Evolutionary conservation across 2,888 invertebrate species (phyloP).

Genomic region (Shargacucullia verbasci): DNA sequence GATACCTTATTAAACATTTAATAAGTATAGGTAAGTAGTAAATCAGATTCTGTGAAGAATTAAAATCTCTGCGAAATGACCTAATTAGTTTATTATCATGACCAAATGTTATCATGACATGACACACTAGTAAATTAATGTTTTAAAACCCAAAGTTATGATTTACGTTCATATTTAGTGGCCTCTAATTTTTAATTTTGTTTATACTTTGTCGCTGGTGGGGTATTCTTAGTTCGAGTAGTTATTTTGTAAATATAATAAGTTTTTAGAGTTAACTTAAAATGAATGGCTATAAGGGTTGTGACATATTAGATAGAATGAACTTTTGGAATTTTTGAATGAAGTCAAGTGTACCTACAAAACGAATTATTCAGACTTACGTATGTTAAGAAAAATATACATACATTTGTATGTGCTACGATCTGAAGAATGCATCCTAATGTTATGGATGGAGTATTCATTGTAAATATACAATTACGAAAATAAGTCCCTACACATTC

Average conservation of each 20-base stretch:
- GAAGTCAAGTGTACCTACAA: conserved; percentile 27
- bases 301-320: conserved; percentile 54
- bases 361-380: conserved; percentile 54
- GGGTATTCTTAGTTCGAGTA: conserved; percentile 14
- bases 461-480: conserved; percentile 37
- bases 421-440: conserved; percentile 48
- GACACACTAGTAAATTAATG: too few species aligned
- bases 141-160: too few species aligned
- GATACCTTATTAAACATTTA: too few species aligned
- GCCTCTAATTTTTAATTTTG: neutral
- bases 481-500: conserved; percentile 9
- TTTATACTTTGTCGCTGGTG: conserved; percentile 12
- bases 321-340: conserved; percentile 36
- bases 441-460: conserved; percentile 11
- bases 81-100: too few species aligned
- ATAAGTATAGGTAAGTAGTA: too few species aligned
- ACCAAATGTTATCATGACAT: too few species aligned
- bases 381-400: conserved; percentile 19
- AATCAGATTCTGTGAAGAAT: too few species aligned
- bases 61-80: too few species aligned
- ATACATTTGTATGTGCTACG: conserved; percentile 26
- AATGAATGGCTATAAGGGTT: conserved; percentile 56
- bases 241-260: conserved; percentile 29
- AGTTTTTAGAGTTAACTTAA: conserved; percentile 15
- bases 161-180: neutral